phyloP scores from a whole-genome alignment of 2,113 vertebrate species.

The Silurus glanis region DNA sequence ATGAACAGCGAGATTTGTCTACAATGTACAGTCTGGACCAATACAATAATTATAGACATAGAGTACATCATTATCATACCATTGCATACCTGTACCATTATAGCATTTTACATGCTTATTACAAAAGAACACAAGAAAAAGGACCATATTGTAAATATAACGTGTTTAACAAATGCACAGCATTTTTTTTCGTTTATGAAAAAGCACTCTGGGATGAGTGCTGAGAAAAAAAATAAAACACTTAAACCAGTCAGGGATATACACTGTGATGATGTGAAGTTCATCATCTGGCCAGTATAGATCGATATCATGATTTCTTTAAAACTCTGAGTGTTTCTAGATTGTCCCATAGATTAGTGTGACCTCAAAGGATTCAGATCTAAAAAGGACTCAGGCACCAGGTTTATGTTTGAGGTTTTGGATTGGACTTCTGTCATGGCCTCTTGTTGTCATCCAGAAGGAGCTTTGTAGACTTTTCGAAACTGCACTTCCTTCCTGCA shows the following conservation, averaged over 20 bases:
- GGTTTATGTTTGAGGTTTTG: neutral
- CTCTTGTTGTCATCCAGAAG: neutral
- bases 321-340: neutral
- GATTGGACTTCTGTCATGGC: neutral
- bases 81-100: slow-evolving; percentile 36
- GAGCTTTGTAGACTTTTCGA: neutral
- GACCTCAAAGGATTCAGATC: neutral
- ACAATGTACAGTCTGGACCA: slow-evolving; percentile 12
- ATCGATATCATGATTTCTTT: neutral
- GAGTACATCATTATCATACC: slow-evolving; percentile 23
- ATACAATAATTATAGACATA: slow-evolving; percentile 27
- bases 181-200: slow-evolving; percentile 18
- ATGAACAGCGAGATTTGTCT: neutral
- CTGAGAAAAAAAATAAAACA: slow-evolving; percentile 19
- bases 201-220: slow-evolving; percentile 9
- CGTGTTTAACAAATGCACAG: slow-evolving; percentile 28
- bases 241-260: neutral
- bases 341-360: neutral
- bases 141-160: slow-evolving; percentile 24
- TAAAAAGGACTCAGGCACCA: slow-evolving; percentile 1
- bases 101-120: slow-evolving; percentile 34
- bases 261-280: slow-evolving; percentile 10
- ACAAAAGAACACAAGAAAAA: slow-evolving; percentile 22
- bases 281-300: slow-evolving; percentile 6
- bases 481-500: slow-evolving; percentile 7